A percentile compares a stretch with the other conserved stretches of the same genome.
These are phyloP conservation scores for Pseudomyrmex cubaensis DNA, from an alignment of 1,140 invertebrate genomes.

Conservation along the genomic window DNA sequence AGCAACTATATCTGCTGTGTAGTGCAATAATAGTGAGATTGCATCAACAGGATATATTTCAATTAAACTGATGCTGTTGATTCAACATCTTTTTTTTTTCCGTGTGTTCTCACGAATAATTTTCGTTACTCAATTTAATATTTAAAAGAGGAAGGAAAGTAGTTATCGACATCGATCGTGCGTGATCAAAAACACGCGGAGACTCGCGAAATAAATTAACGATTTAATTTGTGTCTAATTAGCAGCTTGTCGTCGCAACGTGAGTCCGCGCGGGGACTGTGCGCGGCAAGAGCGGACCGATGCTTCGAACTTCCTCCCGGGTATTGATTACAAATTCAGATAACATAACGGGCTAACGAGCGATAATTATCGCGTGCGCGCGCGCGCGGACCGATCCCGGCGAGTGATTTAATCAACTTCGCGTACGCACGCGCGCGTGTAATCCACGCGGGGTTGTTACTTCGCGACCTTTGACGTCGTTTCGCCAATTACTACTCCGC, in stretches of 20 bases:
- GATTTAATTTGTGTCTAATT: slow-evolving; percentile 49
- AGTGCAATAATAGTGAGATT: no score
- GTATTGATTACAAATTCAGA: slow-evolving; percentile 78
- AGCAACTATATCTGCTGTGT: no score
- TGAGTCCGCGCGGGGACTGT: background rate
- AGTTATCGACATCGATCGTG: no score
- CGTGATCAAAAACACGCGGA: no score
- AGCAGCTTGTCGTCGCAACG: slow-evolving; percentile 12
- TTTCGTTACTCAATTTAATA: background rate
- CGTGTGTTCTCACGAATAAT: background rate
- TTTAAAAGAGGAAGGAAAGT: background rate
- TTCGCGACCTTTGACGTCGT: slow-evolving; percentile 48
- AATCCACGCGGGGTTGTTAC: background rate
- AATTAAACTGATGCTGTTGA: no score
- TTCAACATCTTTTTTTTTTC: no score
- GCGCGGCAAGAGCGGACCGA: background rate
- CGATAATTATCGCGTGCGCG: slow-evolving; percentile 76
- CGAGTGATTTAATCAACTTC: slow-evolving; percentile 76
- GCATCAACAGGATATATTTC: no score
- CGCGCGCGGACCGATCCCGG: slow-evolving; percentile 61
- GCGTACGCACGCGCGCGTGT: slow-evolving; percentile 25
- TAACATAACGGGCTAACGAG: slow-evolving; percentile 77
- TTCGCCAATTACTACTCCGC: slow-evolving; percentile 50
- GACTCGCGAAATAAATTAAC: slow-evolving; percentile 42
- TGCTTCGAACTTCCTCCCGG: slow-evolving; percentile 49